These are phyloP conservation scores for Heterodera schachtii DNA, from an alignment of 1,140 invertebrate species.

Conservation along the genomic window DNA sequence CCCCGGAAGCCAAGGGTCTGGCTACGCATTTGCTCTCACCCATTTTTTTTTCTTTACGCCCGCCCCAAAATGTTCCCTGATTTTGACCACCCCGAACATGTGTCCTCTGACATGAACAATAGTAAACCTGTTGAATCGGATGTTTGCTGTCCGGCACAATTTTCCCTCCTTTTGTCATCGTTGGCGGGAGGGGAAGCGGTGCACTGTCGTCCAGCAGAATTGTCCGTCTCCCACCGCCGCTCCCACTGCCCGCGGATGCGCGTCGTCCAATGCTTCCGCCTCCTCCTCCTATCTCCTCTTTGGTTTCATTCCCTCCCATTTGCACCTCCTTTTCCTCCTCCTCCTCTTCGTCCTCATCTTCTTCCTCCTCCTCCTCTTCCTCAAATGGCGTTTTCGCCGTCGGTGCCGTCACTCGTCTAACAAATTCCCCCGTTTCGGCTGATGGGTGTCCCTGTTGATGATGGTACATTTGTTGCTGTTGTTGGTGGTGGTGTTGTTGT, in stretches of 20 bases:
- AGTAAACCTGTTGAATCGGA: neutral
- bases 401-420: neutral
- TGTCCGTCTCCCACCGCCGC: neutral
- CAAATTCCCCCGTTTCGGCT: neutral
- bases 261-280: neutral
- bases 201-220: neutral
- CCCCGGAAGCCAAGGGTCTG: no score
- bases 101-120: no score
- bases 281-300: slow-evolving; percentile 5
- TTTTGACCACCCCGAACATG: neutral
- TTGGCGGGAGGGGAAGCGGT: no score
- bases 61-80: no score
- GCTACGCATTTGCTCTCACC: no score
- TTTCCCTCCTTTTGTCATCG: neutral
- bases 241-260: neutral
- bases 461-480: neutral
- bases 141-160: slow-evolving; percentile 3
- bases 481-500: neutral
- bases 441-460: neutral
- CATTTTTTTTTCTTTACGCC: no score
- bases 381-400: neutral
- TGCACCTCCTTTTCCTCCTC: neutral
- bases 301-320: neutral
- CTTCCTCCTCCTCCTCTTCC: slow-evolving; percentile 21
- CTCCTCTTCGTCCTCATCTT: neutral